These are phyloP conservation scores for Silurus meridionalis DNA, from an alignment of 2,113 vertebrate species.

Conservation along the genomic window DNA sequence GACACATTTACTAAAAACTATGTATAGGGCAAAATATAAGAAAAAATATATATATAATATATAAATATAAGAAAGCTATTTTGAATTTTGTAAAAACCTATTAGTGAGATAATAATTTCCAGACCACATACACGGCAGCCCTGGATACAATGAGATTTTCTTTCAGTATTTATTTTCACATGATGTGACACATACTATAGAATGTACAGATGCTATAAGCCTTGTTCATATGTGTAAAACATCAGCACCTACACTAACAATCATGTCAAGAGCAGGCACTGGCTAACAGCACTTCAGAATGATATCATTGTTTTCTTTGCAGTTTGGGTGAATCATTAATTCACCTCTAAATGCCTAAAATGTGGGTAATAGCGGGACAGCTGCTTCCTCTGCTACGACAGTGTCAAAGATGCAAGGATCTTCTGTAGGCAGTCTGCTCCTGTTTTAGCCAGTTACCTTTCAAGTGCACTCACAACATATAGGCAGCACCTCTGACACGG, in stretches of 20 bases:
- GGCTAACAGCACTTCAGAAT: constrained; percentile 31
- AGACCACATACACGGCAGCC: not conserved
- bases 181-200: not conserved
- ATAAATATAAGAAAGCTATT: not conserved
- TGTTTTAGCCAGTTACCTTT: constrained; percentile 38
- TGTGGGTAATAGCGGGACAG: constrained; percentile 41
- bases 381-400: constrained; percentile 8
- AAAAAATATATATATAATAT: too few species aligned
- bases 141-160: not conserved
- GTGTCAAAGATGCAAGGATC: constrained; percentile 38
- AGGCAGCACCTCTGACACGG: constrained; percentile 63
- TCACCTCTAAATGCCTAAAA: constrained; percentile 42
- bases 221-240: not conserved
- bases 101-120: not conserved
- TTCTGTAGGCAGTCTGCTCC: constrained; percentile 20
- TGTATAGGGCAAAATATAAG: not conserved
- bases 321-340: constrained; percentile 39
- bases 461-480: constrained; percentile 31
- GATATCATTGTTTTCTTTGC: constrained; percentile 38
- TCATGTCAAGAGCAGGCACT: not conserved
- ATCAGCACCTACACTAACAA: not conserved
- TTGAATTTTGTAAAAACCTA: not conserved
- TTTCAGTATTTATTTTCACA: constrained; percentile 23
- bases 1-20: not conserved
- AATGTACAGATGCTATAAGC: not conserved